Conservation (phyloP, 1,140 invertebrate species). For the Pogonus chalceus region DNA sequence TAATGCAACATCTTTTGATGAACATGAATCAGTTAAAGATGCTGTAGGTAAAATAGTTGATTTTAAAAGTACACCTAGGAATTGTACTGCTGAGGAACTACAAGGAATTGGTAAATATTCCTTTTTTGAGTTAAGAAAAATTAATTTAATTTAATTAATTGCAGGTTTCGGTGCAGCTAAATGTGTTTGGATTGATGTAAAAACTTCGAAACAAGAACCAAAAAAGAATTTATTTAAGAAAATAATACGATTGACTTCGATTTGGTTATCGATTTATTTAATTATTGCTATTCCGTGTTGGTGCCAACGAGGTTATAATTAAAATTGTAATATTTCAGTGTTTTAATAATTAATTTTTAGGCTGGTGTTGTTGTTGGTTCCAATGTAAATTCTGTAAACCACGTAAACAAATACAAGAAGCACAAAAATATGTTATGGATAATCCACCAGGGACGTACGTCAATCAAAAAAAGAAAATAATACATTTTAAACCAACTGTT, state of each 20-base stretch:
- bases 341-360: conserved; percentile 15
- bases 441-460: conserved; percentile 28
- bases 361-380: conserved; percentile 33
- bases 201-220: conserved; percentile 15
- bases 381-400: conserved; percentile 29
- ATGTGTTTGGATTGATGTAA: conserved; percentile 24
- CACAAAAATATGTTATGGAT: conserved; percentile 26
- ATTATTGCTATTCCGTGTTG: conserved; percentile 30
- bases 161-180: conserved; percentile 21
- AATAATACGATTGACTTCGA: conserved; percentile 20
- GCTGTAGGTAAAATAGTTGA: conserved; percentile 21
- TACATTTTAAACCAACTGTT: conserved; percentile 26
- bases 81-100: conserved; percentile 29
- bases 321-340: background rate
- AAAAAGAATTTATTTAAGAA: conserved; percentile 13
- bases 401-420: conserved; percentile 23
- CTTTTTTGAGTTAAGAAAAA: background rate
- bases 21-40: conserved; percentile 27
- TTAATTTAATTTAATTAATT: conserved; percentile 9
- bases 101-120: conserved; percentile 25
- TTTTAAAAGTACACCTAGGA: conserved; percentile 20
- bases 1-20: conserved; percentile 27
- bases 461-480: conserved; percentile 18
- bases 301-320: conserved; percentile 26
- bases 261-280: conserved; percentile 28